Evolutionary conservation across 2,888 invertebrate genomes (phyloP).

Genomic region (Nephrotoma guestfalica): DNA sequence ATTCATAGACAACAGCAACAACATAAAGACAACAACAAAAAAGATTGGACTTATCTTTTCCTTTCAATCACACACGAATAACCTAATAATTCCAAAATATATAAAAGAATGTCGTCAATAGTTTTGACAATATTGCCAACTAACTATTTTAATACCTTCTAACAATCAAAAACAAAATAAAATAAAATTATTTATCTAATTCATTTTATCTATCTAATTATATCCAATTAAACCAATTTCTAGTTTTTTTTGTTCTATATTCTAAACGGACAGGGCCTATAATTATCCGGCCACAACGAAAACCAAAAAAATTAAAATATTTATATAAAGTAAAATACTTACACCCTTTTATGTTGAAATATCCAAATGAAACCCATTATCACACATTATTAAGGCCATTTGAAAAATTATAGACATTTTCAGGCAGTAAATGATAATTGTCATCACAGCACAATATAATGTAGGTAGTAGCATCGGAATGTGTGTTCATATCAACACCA

Average conservation of each 20-base stretch:
- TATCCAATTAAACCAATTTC: background rate
- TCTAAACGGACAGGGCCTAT: background rate
- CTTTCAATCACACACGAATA: background rate
- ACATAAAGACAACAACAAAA: background rate
- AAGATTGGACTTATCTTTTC: background rate
- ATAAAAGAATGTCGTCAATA: background rate
- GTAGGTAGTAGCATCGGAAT: background rate
- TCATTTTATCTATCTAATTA: background rate
- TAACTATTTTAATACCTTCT: background rate
- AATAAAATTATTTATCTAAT: background rate
- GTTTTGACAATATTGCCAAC: background rate
- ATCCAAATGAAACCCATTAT: background rate
- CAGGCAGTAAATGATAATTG: background rate
- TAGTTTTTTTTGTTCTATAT: background rate
- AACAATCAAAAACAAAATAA: background rate
- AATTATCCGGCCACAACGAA: background rate
- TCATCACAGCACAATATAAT: background rate
- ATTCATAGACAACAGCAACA: background rate
- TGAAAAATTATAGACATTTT: background rate
- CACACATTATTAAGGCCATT: background rate
- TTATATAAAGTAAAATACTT: background rate
- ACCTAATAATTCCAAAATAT: background rate
- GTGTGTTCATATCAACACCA: background rate
- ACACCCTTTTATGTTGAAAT: background rate
- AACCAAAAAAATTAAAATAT: background rate